Conservation (phyloP, 2,113 vertebrate genomes). For the Platichthys stellatus region DNA sequence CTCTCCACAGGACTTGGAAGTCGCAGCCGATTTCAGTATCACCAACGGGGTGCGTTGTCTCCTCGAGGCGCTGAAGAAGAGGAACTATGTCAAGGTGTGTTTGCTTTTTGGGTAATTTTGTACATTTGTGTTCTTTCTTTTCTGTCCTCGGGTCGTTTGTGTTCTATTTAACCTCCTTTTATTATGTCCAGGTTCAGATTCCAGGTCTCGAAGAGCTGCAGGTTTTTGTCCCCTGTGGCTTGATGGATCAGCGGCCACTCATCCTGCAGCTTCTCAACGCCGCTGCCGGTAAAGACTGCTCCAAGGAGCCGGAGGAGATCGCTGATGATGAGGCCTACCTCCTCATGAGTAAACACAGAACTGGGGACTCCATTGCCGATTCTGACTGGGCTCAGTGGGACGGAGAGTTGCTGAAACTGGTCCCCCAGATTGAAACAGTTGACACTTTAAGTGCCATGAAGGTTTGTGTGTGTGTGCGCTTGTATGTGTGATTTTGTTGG, state of each 20-base stretch:
- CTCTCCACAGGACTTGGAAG: constrained; percentile 91
- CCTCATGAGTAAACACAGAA: constrained; percentile 90
- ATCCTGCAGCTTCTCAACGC: constrained; percentile 94
- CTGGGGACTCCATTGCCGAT: constrained; percentile 68
- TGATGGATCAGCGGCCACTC: constrained; percentile 84
- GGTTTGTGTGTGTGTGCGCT: constrained; percentile 55
- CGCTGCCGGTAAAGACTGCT: constrained; percentile 95
- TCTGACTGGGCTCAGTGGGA: constrained; percentile 88
- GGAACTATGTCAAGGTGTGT: constrained; percentile 90
- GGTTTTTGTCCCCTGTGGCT: constrained; percentile 87
- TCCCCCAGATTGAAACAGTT: constrained; percentile 92
- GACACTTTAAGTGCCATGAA: constrained; percentile 93
- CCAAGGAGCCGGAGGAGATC: constrained; percentile 91
- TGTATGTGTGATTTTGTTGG: neutral
- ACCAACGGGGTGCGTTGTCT: constrained; percentile 88
- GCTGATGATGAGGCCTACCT: constrained; percentile 88
- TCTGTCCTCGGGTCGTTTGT: constrained; percentile 1
- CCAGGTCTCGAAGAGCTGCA: constrained; percentile 92
- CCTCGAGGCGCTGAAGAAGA: constrained; percentile 86
- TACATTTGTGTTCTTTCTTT: neutral
- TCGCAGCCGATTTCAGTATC: constrained; percentile 93
- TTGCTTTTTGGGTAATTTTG: neutral
- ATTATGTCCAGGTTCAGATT: constrained; percentile 69
- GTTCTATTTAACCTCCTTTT: neutral
- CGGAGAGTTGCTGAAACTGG: constrained; percentile 85